Conservation (phyloP, 2,888 invertebrate genomes). For the Rugalucina vietnamica region DNA sequence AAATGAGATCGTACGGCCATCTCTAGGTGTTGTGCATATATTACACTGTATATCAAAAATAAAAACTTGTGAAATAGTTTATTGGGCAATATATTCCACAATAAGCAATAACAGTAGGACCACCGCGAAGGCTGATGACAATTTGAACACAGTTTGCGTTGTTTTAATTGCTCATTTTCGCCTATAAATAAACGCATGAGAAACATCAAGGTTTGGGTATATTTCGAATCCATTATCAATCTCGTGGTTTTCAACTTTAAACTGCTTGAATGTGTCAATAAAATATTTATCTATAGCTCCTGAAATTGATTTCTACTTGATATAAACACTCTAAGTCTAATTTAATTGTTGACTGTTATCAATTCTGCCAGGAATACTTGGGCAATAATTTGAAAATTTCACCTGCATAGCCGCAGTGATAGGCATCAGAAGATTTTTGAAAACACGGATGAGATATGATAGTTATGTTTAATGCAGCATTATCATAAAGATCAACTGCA, state of each 20-base stretch:
- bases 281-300: not conserved
- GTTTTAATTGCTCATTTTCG: not conserved
- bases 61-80: too few species aligned
- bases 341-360: not conserved
- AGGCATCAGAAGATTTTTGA: not conserved
- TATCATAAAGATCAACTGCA: too few species aligned
- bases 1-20: too few species aligned
- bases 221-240: not conserved
- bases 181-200: not conserved
- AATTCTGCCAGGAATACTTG: not conserved
- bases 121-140: not conserved
- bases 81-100: not conserved
- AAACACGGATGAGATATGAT: too few species aligned
- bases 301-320: not conserved
- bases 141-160: not conserved
- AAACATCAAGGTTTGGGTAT: not conserved
- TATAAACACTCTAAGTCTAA: not conserved
- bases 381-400: not conserved
- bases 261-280: not conserved
- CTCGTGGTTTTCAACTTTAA: not conserved
- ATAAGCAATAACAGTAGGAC: not conserved
- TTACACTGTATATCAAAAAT: too few species aligned
- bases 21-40: too few species aligned
- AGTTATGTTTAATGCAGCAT: too few species aligned
- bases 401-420: not conserved